phyloP scores from a whole-genome alignment of 2,113 vertebrate species.

The Lutjanus erythropterus region DNA sequence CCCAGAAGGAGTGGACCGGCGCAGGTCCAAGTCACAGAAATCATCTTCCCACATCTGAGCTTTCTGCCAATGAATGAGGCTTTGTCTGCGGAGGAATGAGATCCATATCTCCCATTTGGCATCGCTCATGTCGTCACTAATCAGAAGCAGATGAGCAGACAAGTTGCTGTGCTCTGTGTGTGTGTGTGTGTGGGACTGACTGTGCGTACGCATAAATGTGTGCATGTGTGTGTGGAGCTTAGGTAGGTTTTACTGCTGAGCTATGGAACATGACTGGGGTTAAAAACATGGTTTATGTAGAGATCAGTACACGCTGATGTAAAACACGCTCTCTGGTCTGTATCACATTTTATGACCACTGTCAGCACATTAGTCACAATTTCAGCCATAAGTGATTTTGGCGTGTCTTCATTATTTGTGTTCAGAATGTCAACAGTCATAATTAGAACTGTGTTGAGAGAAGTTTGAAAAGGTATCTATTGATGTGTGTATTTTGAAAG shows the following conservation, averaged over 20 bases:
- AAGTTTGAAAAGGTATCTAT: too few relatives aligned
- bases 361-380: slow-evolving; percentile 19
- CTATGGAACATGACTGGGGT: slow-evolving; percentile 57
- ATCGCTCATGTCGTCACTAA: slow-evolving; percentile 80
- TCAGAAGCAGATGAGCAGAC: slow-evolving; percentile 84
- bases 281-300: slow-evolving; percentile 60
- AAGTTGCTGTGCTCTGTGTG: slow-evolving; percentile 55
- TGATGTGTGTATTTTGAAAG: too few relatives aligned
- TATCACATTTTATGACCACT: slow-evolving; percentile 31
- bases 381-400: background rate
- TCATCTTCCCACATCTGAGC: slow-evolving; percentile 79
- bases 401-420: slow-evolving; percentile 8
- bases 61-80: slow-evolving; percentile 83
- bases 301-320: slow-evolving; percentile 53
- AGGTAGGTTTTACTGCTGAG: slow-evolving; percentile 48
- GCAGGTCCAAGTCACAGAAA: slow-evolving; percentile 65
- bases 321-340: slow-evolving; percentile 52
- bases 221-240: slow-evolving; percentile 47
- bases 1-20: slow-evolving; percentile 58
- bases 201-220: slow-evolving; percentile 15
- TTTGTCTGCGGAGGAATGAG: slow-evolving; percentile 83
- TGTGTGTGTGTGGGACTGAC: slow-evolving; percentile 9
- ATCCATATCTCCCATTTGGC: slow-evolving; percentile 84
- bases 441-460: background rate
- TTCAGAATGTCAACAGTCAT: background rate